phyloP scores from a whole-genome alignment of 2,888 invertebrate species.

The Notodonta ziczac region DNA sequence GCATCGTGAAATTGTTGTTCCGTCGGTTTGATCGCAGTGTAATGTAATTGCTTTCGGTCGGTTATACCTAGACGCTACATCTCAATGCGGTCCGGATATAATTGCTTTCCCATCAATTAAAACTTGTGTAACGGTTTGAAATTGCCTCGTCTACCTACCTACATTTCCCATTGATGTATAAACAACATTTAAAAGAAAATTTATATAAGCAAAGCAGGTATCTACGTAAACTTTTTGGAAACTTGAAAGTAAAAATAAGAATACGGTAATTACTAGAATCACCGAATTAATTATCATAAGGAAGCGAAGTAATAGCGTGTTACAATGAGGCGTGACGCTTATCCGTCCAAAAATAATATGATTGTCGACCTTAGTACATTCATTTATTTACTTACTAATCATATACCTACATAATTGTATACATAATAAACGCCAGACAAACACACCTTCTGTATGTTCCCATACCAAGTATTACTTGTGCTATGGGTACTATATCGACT shows the following conservation, averaged over 20 bases:
- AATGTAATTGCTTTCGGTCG: constrained; percentile 20
- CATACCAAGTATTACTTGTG: too few relatives aligned
- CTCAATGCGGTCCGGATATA: constrained; percentile 29
- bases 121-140: constrained; percentile 34
- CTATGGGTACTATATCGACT: too few relatives aligned
- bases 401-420: too few relatives aligned
- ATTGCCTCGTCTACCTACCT: constrained; percentile 16
- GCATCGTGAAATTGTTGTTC: background rate
- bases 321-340: background rate
- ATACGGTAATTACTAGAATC: background rate
- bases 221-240: background rate
- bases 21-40: constrained; percentile 3
- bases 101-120: constrained; percentile 38
- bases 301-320: constrained; percentile 2
- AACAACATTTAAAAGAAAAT: too few relatives aligned
- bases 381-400: background rate
- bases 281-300: background rate
- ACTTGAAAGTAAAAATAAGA: background rate
- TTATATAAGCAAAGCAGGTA: too few relatives aligned
- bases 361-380: background rate
- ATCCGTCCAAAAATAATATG: background rate
- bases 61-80: constrained; percentile 11
- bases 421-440: too few relatives aligned
- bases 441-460: too few relatives aligned
- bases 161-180: background rate